Percentiles rank a stretch among this genome's conserved stretches.
Evolutionary conservation across 2,113 vertebrate genomes (phyloP).

Genomic region (Phaetusa simplex): DNA sequence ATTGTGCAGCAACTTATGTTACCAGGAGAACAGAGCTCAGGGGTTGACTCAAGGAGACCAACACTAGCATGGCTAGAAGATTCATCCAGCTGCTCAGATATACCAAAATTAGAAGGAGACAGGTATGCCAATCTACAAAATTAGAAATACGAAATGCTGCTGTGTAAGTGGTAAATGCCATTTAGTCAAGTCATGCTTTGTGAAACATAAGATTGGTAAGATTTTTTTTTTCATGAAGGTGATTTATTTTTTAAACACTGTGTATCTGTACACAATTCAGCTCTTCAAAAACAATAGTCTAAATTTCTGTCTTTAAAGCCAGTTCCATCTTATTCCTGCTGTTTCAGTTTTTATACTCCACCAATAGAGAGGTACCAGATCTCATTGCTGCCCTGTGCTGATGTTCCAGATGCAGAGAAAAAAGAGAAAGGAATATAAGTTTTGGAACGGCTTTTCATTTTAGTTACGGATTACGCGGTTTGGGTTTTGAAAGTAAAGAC

Average conservation of each 20-base stretch:
- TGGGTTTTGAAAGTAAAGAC: background rate
- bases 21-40: conserved; percentile 86
- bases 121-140: conserved; percentile 76
- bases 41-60: conserved; percentile 90
- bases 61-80: conserved; percentile 95
- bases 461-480: background rate
- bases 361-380: background rate
- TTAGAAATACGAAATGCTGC: background rate
- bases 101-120: conserved; percentile 98
- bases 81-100: conserved; percentile 94
- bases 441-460: background rate
- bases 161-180: background rate
- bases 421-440: background rate
- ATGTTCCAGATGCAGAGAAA: background rate
- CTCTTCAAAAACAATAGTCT: background rate
- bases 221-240: background rate
- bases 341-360: background rate
- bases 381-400: background rate
- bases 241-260: background rate
- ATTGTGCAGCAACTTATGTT: conserved; percentile 92
- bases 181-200: background rate
- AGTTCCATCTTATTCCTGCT: background rate
- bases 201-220: background rate
- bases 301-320: background rate
- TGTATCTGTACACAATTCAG: background rate